Percentiles rank a stretch among this genome's conserved stretches.
phyloP scores from a whole-genome alignment of 2,113 vertebrate genomes.

The Syngnathus scovelli region DNA sequence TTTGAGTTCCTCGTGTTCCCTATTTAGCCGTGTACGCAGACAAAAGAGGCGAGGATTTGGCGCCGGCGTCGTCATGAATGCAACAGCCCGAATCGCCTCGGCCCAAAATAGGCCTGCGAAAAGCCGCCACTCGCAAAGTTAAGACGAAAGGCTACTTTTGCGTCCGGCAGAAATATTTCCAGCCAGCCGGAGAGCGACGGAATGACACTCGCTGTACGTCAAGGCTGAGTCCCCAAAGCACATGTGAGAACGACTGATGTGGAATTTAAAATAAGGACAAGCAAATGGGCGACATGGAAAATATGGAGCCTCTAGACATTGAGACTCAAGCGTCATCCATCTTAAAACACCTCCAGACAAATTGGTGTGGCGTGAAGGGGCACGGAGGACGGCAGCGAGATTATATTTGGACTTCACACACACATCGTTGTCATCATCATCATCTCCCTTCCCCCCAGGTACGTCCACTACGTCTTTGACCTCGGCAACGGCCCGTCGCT shows the following conservation, averaged over 20 bases:
- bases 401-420: not conserved
- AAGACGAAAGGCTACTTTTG: too few species aligned
- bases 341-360: constrained; percentile 6
- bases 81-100: constrained; percentile 36
- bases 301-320: not conserved
- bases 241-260: not conserved
- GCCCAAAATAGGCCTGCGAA: constrained; percentile 36
- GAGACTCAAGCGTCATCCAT: not conserved
- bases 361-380: not conserved
- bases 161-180: constrained; percentile 24
- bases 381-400: not conserved
- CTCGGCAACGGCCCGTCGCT: constrained; percentile 89
- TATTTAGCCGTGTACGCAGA: constrained; percentile 20
- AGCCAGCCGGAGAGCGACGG: constrained; percentile 6
- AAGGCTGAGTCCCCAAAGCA: not conserved
- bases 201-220: not conserved
- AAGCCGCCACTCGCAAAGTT: constrained; percentile 7
- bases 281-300: not conserved
- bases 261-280: not conserved
- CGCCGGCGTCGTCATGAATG: constrained; percentile 16
- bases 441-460: constrained; percentile 60
- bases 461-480: constrained; percentile 91
- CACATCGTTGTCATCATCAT: not conserved
- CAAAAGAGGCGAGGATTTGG: constrained; percentile 42
- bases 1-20: constrained; percentile 36